Evolutionary conservation across 2,113 vertebrate genomes (phyloP).

Genomic region (Platysteira castanea): DNA sequence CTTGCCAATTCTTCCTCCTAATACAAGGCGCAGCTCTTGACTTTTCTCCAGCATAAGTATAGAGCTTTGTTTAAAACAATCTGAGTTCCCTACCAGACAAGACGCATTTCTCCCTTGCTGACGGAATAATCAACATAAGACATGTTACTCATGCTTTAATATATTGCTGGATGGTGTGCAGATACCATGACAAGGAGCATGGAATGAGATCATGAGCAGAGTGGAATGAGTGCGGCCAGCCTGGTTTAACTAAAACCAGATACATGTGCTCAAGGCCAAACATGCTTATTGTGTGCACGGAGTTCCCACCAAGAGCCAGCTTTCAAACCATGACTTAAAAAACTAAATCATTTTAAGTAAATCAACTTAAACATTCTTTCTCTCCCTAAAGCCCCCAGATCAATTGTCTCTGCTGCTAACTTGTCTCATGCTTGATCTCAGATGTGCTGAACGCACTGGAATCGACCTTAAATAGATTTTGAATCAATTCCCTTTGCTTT

Average conservation of each 20-base stretch:
- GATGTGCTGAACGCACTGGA: background rate
- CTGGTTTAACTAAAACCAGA: conserved; percentile 53
- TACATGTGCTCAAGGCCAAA: conserved; percentile 11
- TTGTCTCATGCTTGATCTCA: background rate
- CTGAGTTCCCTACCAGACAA: conserved; percentile 4
- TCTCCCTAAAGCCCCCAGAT: background rate
- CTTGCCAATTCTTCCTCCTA: background rate
- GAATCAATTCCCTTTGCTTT: background rate
- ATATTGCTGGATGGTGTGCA: conserved; percentile 29
- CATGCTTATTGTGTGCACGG: background rate
- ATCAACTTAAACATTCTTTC: background rate
- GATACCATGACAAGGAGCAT: conserved; percentile 24
- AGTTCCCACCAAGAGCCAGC: background rate
- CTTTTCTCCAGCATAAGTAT: background rate
- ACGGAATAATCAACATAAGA: conserved; percentile 21
- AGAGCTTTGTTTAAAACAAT: conserved; percentile 4
- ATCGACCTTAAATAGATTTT: background rate
- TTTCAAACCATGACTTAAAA: background rate
- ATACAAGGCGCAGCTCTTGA: background rate
- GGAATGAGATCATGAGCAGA: conserved; percentile 47
- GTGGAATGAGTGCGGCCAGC: conserved; percentile 40
- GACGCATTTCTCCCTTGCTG: conserved; percentile 13
- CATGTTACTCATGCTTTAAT: conserved; percentile 9
- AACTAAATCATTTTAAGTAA: background rate
- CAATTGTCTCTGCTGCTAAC: background rate